These are phyloP conservation scores for Lepidurus apus DNA, from an alignment of 1,140 invertebrate species.

Conservation along the genomic window DNA sequence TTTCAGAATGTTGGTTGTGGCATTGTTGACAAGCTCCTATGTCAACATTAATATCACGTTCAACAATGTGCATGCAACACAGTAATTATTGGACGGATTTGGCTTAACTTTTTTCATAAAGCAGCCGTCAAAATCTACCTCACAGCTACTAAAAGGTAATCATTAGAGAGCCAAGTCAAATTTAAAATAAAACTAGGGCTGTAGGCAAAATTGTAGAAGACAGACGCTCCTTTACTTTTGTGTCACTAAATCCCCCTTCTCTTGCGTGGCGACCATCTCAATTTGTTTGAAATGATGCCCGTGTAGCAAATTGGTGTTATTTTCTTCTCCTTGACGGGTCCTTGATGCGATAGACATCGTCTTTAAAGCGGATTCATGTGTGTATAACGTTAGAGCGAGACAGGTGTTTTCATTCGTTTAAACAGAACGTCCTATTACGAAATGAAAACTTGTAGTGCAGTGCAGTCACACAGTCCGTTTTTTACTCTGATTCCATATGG, in stretches of 20 bases:
- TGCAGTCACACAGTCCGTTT: background rate
- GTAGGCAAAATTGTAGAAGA: no score
- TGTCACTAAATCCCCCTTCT: background rate
- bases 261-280: background rate
- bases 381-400: background rate
- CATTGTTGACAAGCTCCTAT: slow-evolving; percentile 9
- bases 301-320: background rate
- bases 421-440: background rate
- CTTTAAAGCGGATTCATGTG: background rate
- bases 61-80: background rate
- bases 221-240: no score
- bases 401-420: background rate
- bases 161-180: no score
- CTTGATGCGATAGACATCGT: background rate
- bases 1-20: slow-evolving; percentile 3
- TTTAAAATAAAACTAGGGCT: no score
- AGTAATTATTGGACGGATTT: slow-evolving; percentile 5
- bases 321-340: background rate
- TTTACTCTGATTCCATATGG: background rate
- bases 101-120: background rate
- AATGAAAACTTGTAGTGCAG: background rate
- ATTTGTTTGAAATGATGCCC: background rate
- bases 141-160: background rate
- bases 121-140: background rate
- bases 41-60: slow-evolving; percentile 15